Evolutionary conservation across 2,888 invertebrate species (phyloP).

Genomic region (Eilema caniola): DNA sequence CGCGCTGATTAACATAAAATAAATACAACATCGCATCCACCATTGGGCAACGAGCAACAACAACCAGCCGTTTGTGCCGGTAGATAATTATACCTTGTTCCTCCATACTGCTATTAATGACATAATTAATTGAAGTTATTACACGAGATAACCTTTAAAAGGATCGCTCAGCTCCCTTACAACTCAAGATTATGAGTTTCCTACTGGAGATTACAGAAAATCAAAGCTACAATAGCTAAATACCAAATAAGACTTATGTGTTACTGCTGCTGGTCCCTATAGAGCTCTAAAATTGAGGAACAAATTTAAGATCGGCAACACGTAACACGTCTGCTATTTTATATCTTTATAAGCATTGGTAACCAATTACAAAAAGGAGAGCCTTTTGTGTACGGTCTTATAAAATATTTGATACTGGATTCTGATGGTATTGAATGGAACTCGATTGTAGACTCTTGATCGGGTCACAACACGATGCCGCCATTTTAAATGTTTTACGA

Average conservation of each 20-base stretch:
- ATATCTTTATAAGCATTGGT: not conserved
- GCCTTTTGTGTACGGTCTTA: too few relatives aligned
- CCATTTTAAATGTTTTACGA: not conserved
- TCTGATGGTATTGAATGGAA: not conserved
- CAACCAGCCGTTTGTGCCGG: not conserved
- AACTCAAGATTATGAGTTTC: not conserved
- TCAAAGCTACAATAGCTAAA: not conserved
- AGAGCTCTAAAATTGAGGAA: not conserved
- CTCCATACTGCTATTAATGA: not conserved
- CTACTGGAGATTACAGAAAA: not conserved
- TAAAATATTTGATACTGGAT: too few relatives aligned
- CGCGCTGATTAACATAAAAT: not conserved
- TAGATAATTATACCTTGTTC: not conserved
- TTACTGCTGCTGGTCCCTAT: not conserved
- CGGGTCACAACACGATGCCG: not conserved
- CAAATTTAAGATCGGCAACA: not conserved
- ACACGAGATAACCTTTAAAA: not conserved
- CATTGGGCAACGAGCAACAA: not conserved
- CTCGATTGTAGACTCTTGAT: not conserved
- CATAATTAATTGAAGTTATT: not conserved
- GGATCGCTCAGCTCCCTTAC: not conserved
- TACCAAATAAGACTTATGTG: not conserved
- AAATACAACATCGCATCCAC: not conserved
- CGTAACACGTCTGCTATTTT: not conserved
- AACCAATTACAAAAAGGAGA: too few relatives aligned